A percentile compares a stretch with the other conserved stretches of the same genome.
These are phyloP conservation scores for Marmota flaviventris DNA, from an alignment of 2,113 vertebrate genomes.

Conservation along the genomic window DNA sequence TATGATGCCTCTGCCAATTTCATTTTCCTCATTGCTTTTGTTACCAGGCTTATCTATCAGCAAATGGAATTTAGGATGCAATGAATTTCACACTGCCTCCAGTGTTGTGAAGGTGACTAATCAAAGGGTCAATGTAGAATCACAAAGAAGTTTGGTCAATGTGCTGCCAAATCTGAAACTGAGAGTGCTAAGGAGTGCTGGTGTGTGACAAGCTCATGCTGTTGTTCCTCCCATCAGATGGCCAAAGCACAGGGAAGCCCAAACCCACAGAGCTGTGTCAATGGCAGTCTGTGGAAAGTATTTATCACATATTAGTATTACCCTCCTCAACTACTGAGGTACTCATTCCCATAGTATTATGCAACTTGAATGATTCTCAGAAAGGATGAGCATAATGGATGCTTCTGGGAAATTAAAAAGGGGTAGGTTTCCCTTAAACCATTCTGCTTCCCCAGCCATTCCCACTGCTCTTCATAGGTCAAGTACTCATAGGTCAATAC, in stretches of 20 bases:
- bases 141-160: conserved; percentile 43
- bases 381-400: not conserved
- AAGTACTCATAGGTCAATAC: not conserved
- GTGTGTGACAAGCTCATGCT: not conserved
- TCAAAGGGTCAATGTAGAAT: conserved; percentile 62
- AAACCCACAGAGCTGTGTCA: conserved; percentile 15
- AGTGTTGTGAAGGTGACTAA: not conserved
- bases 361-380: not conserved
- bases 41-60: conserved; percentile 73
- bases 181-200: not conserved
- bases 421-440: not conserved
- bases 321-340: not conserved
- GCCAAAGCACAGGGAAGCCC: not conserved
- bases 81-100: conserved; percentile 12
- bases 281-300: not conserved
- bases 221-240: not conserved
- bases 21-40: conserved; percentile 61
- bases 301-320: not conserved
- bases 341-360: not conserved
- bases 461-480: not conserved
- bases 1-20: conserved; percentile 65
- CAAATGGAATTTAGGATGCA: conserved; percentile 57
- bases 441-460: not conserved
- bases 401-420: not conserved
- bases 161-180: conserved; percentile 16